phyloP scores from a whole-genome alignment of 2,113 vertebrate genomes.

The Antechinus flavipes region DNA sequence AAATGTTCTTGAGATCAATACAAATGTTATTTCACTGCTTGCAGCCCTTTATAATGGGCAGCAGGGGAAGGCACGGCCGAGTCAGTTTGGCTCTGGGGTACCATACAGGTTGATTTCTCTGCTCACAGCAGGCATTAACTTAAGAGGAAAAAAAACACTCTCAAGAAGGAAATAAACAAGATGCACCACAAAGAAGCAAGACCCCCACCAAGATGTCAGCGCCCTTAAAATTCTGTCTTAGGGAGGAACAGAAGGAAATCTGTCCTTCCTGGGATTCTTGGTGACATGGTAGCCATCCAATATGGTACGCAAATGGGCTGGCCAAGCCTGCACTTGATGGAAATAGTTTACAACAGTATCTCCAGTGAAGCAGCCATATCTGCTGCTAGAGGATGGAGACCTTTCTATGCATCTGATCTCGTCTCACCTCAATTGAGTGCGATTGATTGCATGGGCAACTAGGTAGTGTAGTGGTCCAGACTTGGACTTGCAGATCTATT shows the following conservation, averaged over 20 bases:
- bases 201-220: conserved; percentile 12
- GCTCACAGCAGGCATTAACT: conserved; percentile 45
- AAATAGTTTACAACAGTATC: background rate
- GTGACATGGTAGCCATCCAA: background rate
- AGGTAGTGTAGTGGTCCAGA: background rate
- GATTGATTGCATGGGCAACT: background rate
- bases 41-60: conserved; percentile 74
- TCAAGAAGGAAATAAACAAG: conserved; percentile 19
- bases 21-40: conserved; percentile 80
- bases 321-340: background rate
- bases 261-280: background rate
- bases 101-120: background rate
- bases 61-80: conserved; percentile 47
- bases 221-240: conserved; percentile 59
- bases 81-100: conserved; percentile 44
- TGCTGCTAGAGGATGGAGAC: background rate
- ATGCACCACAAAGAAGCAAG: conserved; percentile 52
- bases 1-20: conserved; percentile 84
- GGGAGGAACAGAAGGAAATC: conserved; percentile 13
- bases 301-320: background rate
- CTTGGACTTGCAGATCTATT: background rate
- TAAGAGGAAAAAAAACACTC: conserved; percentile 56
- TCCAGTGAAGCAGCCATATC: background rate
- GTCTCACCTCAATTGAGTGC: background rate
- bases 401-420: background rate